Percentiles rank a stretch among this genome's conserved stretches.
These are phyloP conservation scores for Mythimna impura DNA, from an alignment of 2,888 invertebrate genomes.

Conservation along the genomic window DNA sequence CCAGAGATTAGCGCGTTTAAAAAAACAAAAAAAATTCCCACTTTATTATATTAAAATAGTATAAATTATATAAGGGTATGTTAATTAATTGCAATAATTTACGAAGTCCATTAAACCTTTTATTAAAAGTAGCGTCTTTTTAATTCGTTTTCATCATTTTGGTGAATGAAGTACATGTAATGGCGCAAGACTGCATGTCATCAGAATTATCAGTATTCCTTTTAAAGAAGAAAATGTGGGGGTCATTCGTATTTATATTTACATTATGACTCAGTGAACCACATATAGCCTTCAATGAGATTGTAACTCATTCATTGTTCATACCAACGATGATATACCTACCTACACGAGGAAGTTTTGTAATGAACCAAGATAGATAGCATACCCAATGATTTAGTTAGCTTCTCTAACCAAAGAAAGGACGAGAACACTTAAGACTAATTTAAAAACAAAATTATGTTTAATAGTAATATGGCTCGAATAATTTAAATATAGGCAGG, in stretches of 20 bases:
- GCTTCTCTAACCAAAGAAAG: background rate
- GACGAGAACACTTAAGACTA: too few relatives aligned
- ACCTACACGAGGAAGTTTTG: conserved; percentile 3
- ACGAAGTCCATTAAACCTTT: background rate
- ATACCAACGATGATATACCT: background rate
- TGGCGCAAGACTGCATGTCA: conserved; percentile 5
- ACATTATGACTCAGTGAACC: conserved; percentile 51
- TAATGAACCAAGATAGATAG: background rate
- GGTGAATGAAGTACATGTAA: conserved; percentile 10
- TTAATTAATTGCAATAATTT: too few relatives aligned
- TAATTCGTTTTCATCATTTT: conserved; percentile 1
- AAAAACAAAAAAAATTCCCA: too few relatives aligned
- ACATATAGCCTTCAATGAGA: conserved; percentile 53
- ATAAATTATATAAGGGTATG: too few relatives aligned
- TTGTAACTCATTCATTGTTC: conserved; percentile 56
- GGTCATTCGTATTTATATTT: conserved; percentile 51
- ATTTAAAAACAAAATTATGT: too few relatives aligned
- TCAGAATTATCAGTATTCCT: conserved; percentile 8
- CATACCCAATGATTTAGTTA: background rate
- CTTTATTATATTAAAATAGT: too few relatives aligned
- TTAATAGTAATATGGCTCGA: background rate
- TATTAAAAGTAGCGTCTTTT: background rate
- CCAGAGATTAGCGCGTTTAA: too few relatives aligned
- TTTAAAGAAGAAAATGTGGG: conserved; percentile 37
- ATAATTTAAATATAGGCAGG: too few relatives aligned